Conservation (phyloP, 2,888 invertebrate genomes). For the Drosophila kanekoi region DNA sequence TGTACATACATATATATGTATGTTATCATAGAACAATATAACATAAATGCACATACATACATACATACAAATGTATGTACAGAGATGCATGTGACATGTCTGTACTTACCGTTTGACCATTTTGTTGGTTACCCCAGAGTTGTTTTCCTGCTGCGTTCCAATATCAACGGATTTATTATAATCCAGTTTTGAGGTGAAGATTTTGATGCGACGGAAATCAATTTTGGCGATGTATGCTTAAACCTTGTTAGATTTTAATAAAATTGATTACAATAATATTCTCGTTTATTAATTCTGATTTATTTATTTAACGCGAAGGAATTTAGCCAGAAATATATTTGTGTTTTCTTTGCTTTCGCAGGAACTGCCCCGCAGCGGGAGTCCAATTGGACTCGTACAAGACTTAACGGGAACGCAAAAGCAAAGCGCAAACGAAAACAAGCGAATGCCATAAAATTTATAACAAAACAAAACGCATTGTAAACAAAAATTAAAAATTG, state of each 20-base stretch:
- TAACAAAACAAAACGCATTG: conserved; percentile 29
- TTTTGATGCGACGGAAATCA: conserved; percentile 84
- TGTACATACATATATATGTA: neutral
- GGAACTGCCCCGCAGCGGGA: conserved; percentile 39
- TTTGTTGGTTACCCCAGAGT: conserved; percentile 85
- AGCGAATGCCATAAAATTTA: conserved; percentile 29
- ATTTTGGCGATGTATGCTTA: conserved; percentile 76
- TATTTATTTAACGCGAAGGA: conserved; percentile 4
- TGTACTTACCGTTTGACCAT: conserved; percentile 85
- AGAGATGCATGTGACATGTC: neutral
- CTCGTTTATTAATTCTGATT: neutral
- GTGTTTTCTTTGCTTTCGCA: conserved; percentile 3
- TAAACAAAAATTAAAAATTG: conserved; percentile 30
- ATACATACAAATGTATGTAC: too few relatives aligned
- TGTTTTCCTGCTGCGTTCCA: conserved; percentile 85
- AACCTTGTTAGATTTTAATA: conserved; percentile 56
- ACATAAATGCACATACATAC: neutral
- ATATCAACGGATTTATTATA: conserved; percentile 85
- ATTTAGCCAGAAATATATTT: neutral
- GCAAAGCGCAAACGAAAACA: conserved; percentile 31
- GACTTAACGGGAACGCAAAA: conserved; percentile 34
- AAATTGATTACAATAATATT: conserved; percentile 8
- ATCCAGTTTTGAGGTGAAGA: conserved; percentile 85
- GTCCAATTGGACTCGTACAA: conserved; percentile 60
- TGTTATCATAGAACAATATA: neutral